Evolutionary conservation across 2,797 vertebrate species (phyloP).

Genomic region (Sphenodon punctatus): DNA sequence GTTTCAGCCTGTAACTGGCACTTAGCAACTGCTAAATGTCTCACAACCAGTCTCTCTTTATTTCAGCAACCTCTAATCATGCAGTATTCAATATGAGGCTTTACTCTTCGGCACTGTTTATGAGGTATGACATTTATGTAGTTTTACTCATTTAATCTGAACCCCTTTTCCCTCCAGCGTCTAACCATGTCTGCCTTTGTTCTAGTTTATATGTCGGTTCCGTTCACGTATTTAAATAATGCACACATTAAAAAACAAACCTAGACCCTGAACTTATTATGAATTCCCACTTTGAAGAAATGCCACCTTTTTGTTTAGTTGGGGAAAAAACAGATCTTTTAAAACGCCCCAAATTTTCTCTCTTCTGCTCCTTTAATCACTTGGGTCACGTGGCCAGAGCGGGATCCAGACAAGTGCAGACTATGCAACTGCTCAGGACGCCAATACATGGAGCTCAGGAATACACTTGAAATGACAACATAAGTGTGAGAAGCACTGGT

Average conservation of each 20-base stretch:
- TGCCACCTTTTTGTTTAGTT: not conserved
- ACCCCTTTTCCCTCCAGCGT: fast-evolving
- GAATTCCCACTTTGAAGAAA: not conserved
- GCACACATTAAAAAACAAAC: not conserved
- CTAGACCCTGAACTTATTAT: not conserved
- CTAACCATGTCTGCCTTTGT: not conserved
- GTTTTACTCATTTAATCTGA: not conserved
- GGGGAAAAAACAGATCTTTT: not conserved
- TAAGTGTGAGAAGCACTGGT: too few species aligned
- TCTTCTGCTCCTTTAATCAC: too few species aligned
- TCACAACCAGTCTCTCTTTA: too few species aligned
- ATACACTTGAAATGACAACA: too few species aligned
- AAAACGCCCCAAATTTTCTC: not conserved
- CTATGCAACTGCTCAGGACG: too few species aligned
- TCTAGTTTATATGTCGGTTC: not conserved
- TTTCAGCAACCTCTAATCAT: not conserved
- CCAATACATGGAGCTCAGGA: too few species aligned
- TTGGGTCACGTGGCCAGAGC: too few species aligned
- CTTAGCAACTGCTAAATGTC: not conserved
- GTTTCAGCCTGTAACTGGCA: not conserved
- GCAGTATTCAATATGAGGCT: not conserved
- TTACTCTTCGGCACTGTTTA: not conserved
- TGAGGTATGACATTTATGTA: not conserved
- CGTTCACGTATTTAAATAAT: not conserved
- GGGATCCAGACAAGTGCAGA: too few species aligned